Conservation (phyloP, 1,140 invertebrate species). For the Brachionus manjavacas region DNA sequence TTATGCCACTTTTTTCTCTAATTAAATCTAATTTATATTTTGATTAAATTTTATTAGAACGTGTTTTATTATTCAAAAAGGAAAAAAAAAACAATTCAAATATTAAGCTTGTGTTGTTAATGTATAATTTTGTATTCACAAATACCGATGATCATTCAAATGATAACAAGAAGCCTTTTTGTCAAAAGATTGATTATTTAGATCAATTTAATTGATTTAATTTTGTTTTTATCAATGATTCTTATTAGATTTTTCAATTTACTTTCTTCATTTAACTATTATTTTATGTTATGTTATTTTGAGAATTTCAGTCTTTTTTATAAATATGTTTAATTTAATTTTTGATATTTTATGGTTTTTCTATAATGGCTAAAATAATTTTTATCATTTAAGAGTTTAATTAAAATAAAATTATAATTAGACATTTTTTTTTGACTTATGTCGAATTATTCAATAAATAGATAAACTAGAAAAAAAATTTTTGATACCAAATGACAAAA, state of each 20-base stretch:
- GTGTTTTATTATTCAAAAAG: background rate
- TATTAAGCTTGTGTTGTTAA: background rate
- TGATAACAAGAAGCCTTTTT: constrained; percentile 9
- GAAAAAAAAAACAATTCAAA: background rate
- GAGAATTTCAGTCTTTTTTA: constrained; percentile 10
- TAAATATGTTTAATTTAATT: constrained; percentile 32
- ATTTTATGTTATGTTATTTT: background rate
- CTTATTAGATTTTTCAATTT: background rate
- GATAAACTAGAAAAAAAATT: too few species aligned
- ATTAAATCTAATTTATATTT: constrained; percentile 26
- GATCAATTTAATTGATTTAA: constrained; percentile 16
- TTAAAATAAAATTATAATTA: background rate
- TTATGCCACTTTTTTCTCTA: constrained; percentile 42
- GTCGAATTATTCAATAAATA: too few species aligned
- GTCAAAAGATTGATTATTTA: background rate
- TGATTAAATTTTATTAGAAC: constrained; percentile 7
- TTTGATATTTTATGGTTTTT: background rate
- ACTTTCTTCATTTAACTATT: background rate
- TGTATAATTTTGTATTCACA: constrained; percentile 8
- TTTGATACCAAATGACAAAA: too few species aligned
- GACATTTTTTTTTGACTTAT: background rate
- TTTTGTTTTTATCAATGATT: background rate
- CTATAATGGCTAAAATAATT: background rate
- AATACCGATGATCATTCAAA: constrained; percentile 39
- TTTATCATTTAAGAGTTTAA: background rate